These are phyloP conservation scores for Garrulus glandarius DNA, from an alignment of 2,797 vertebrate species.

Conservation along the genomic window DNA sequence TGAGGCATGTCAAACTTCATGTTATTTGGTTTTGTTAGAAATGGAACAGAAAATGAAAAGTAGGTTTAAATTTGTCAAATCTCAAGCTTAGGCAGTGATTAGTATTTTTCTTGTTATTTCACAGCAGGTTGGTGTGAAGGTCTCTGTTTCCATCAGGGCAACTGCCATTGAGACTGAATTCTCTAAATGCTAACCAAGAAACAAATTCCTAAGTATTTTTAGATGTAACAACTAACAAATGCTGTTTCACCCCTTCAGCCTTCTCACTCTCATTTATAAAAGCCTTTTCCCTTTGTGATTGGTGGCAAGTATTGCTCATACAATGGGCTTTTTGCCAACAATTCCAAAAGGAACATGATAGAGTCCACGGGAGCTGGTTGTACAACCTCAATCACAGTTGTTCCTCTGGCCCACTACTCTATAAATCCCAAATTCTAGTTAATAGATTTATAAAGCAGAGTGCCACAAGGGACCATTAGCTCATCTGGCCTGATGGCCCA, in stretches of 20 bases:
- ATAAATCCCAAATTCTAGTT: constrained; percentile 5
- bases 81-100: background rate
- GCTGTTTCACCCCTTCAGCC: background rate
- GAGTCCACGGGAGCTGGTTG: background rate
- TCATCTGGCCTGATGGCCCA: background rate
- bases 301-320: background rate
- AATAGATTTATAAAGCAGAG: constrained; percentile 27
- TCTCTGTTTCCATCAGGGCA: background rate
- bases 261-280: background rate
- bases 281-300: background rate
- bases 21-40: background rate
- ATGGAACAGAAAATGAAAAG: background rate
- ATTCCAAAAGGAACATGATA: background rate
- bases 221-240: background rate
- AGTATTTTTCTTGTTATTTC: background rate
- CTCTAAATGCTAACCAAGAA: background rate
- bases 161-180: background rate
- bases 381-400: background rate
- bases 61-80: background rate
- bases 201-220: background rate
- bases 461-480: background rate
- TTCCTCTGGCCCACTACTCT: background rate
- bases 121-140: background rate
- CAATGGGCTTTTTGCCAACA: background rate
- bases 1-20: background rate